Conservation (phyloP, 2,888 invertebrate genomes). For the Sipha maydis region DNA sequence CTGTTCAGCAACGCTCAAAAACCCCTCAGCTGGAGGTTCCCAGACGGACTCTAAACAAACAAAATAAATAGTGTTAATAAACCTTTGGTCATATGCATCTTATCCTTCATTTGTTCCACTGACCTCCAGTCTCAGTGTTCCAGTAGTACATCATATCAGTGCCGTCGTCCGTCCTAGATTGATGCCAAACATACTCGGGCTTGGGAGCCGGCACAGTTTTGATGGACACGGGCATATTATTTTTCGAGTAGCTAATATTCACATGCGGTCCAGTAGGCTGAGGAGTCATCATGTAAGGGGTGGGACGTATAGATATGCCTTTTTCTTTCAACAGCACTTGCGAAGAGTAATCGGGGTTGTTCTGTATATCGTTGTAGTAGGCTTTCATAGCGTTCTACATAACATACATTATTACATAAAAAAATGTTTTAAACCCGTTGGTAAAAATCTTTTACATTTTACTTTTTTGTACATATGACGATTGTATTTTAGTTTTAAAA, state of each 20-base stretch:
- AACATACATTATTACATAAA: background rate
- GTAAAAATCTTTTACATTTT: background rate
- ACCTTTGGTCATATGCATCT: too few relatives aligned
- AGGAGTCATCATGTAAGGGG: constrained; percentile 65
- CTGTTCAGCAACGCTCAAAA: constrained; percentile 68
- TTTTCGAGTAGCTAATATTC: constrained; percentile 64
- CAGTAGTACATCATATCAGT: constrained; percentile 79
- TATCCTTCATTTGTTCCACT: constrained; percentile 37
- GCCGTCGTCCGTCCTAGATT: constrained; percentile 80
- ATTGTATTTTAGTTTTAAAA: too few relatives aligned
- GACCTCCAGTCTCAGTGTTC: constrained; percentile 86
- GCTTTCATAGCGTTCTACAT: constrained; percentile 85
- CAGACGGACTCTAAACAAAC: constrained; percentile 76
- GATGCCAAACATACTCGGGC: constrained; percentile 75
- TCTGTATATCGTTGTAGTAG: constrained; percentile 84
- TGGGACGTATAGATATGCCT: constrained; percentile 64
- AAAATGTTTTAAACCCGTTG: background rate
- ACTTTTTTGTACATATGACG: too few relatives aligned
- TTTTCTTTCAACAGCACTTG: constrained; percentile 67
- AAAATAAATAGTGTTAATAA: background rate
- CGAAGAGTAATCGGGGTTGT: constrained; percentile 75
- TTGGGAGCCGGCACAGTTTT: constrained; percentile 23
- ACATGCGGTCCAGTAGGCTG: constrained; percentile 64
- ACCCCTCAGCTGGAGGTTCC: constrained; percentile 80
- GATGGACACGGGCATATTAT: constrained; percentile 63